Evolutionary conservation across 2,888 invertebrate genomes (phyloP).

Genomic region (Pediacus dermestoides): DNA sequence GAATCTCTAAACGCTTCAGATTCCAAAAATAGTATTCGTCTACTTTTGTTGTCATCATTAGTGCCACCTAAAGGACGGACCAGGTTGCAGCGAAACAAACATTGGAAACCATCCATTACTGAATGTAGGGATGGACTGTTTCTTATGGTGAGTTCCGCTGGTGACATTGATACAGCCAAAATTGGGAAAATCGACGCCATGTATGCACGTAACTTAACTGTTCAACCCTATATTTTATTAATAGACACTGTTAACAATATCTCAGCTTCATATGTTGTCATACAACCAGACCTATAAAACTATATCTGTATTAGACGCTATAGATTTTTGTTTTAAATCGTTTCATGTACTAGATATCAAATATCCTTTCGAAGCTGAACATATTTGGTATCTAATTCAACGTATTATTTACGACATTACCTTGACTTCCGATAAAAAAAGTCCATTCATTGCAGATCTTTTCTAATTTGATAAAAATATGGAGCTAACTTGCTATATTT

Average conservation of each 20-base stretch:
- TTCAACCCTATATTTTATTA: conserved; percentile 1
- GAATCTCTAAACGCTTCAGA: too few relatives aligned
- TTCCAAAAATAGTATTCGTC: background rate
- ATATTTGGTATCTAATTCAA: conserved; percentile 2
- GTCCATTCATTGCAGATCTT: background rate
- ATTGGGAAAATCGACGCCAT: conserved; percentile 10
- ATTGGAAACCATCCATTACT: conserved; percentile 19
- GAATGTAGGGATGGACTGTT: conserved; percentile 16
- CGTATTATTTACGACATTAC: background rate
- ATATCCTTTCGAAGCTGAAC: background rate
- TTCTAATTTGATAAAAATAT: background rate
- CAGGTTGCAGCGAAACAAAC: background rate
- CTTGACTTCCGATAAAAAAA: background rate
- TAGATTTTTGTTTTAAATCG: conserved; percentile 4
- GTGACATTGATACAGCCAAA: conserved; percentile 17
- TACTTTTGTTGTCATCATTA: conserved; percentile 11
- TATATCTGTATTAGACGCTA: background rate
- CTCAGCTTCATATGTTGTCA: background rate
- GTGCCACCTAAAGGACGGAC: conserved; percentile 17
- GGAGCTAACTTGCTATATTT: background rate
- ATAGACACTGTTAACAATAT: background rate
- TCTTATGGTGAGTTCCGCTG: conserved; percentile 13
- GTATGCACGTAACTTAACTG: conserved; percentile 6
- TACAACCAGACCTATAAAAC: background rate
- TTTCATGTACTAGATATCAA: conserved; percentile 1